phyloP scores from a whole-genome alignment of 2,113 vertebrate species.

The Geococcyx californianus region DNA sequence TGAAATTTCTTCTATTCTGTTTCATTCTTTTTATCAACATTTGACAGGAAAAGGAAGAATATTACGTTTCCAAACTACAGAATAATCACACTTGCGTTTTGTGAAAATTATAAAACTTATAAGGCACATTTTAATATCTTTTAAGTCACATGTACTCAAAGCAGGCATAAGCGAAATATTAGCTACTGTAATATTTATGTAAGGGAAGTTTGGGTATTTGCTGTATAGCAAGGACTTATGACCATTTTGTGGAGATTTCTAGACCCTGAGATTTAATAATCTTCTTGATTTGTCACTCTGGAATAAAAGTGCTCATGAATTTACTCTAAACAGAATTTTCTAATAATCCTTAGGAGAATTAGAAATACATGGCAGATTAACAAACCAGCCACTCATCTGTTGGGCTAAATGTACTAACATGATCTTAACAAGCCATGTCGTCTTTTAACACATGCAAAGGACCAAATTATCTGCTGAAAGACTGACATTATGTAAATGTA shows the following conservation, averaged over 20 bases:
- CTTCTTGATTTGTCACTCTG: constrained; percentile 15
- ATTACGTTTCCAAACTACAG: not conserved
- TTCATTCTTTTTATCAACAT: not conserved
- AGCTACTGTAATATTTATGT: not conserved
- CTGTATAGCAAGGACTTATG: not conserved
- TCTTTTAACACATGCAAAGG: constrained; percentile 68
- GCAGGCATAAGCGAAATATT: not conserved
- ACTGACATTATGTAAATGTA: constrained; percentile 73
- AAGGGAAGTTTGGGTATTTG: not conserved
- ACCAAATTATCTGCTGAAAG: constrained; percentile 68
- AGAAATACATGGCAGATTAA: constrained; percentile 52
- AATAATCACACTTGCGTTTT: not conserved
- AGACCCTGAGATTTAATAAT: not conserved
- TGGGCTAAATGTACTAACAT: constrained; percentile 44
- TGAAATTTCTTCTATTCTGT: not conserved
- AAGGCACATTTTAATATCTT: not conserved
- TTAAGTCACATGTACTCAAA: not conserved
- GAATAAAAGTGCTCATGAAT: not conserved
- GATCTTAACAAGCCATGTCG: constrained; percentile 55
- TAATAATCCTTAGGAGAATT: constrained; percentile 48
- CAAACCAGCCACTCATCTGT: constrained; percentile 44
- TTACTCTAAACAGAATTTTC: constrained; percentile 45
- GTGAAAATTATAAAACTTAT: not conserved
- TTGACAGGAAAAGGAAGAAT: not conserved
- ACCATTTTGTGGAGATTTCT: not conserved